A percentile compares a stretch with the other conserved stretches of the same genome.
Conservation (phyloP, 2,797 vertebrate species). For the Lacerta bilineata region DNA sequence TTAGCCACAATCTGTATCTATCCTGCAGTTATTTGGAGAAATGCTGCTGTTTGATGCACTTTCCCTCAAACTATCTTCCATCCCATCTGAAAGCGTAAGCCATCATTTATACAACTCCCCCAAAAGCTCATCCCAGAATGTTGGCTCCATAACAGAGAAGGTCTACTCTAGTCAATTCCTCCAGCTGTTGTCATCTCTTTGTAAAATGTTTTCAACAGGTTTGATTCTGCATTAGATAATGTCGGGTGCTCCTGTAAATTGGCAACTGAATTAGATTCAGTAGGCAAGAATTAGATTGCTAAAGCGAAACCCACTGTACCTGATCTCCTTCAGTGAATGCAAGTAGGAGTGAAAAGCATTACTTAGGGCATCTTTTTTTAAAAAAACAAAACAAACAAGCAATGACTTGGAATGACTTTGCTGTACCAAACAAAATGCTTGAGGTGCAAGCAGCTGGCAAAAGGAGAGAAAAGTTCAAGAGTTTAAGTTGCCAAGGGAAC, state of each 20-base stretch:
- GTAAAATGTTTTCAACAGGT: neutral
- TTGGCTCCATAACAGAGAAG: neutral
- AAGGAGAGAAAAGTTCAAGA: constrained; percentile 52
- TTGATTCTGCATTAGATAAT: neutral
- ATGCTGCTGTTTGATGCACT: too few species aligned
- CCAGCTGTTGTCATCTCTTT: neutral
- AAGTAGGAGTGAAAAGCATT: constrained; percentile 50
- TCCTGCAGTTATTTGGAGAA: too few species aligned
- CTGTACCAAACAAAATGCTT: neutral
- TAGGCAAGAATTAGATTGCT: neutral
- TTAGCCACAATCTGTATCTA: too few species aligned
- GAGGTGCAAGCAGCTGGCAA: constrained; percentile 54
- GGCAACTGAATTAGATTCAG: neutral
- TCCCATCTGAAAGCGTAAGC: too few species aligned
- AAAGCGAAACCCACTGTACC: neutral
- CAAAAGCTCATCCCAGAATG: neutral
- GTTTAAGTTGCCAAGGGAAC: constrained; percentile 31
- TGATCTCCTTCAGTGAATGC: neutral
- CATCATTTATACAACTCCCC: neutral
- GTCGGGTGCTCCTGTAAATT: neutral
- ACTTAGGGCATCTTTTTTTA: constrained; percentile 29
- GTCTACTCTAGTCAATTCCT: neutral
- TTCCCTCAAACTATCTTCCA: too few species aligned
- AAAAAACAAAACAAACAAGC: constrained; percentile 43
- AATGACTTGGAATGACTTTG: constrained; percentile 43